A percentile compares a stretch with the other conserved stretches of the same genome.
Conservation (phyloP, 2,888 invertebrate genomes). For the Pheosia tremula region DNA sequence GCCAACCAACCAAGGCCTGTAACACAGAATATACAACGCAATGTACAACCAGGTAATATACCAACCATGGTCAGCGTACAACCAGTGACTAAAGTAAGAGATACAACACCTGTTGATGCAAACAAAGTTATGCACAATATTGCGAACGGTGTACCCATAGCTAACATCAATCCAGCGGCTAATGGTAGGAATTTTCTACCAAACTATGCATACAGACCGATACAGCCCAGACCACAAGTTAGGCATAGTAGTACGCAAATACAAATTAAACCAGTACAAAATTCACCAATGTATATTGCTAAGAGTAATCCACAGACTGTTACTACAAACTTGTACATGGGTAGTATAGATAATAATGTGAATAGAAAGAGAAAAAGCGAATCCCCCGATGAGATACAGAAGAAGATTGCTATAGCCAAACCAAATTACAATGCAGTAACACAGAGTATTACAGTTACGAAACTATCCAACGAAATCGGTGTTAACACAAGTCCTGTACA, state of each 20-base stretch:
- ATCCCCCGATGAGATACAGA: constrained; percentile 66
- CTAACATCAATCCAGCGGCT: constrained; percentile 2
- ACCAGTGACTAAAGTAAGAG: constrained; percentile 27
- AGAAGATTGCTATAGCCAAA: constrained; percentile 41
- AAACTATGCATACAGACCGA: constrained; percentile 55
- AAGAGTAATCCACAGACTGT: constrained; percentile 19
- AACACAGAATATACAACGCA: constrained; percentile 17
- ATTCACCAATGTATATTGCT: constrained; percentile 10
- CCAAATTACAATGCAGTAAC: constrained; percentile 31
- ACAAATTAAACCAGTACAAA: constrained; percentile 10
- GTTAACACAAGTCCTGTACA: constrained; percentile 52
- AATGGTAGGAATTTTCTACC: constrained; percentile 37
- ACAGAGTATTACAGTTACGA: constrained; percentile 41
- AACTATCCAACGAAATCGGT: constrained; percentile 43
- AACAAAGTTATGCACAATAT: constrained; percentile 20
- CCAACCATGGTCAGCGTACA: constrained; percentile 22
- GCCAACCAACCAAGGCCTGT: constrained; percentile 35
- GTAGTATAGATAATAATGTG: constrained; percentile 21
- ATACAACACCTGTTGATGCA: constrained; percentile 17
- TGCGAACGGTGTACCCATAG: constrained; percentile 18
- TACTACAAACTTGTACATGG: constrained; percentile 22
- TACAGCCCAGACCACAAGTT: constrained; percentile 60
- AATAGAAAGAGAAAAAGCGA: constrained; percentile 71
- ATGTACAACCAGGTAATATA: constrained; percentile 8
- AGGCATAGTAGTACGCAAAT: constrained; percentile 15